Conservation (phyloP, 2,797 vertebrate genomes). For the Sternarchorhynchus goeldii region DNA sequence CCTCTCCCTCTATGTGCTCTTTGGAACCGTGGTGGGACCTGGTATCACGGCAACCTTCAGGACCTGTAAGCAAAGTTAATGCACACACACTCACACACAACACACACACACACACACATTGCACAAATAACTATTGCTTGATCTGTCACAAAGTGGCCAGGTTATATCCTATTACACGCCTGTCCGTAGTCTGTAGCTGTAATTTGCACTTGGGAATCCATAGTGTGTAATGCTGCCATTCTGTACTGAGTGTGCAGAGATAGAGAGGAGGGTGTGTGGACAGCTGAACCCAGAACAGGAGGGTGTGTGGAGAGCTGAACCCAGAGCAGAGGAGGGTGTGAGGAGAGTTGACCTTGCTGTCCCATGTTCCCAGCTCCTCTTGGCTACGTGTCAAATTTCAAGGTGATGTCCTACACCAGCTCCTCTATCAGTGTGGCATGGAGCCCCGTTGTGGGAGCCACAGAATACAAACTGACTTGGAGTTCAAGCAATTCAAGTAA, state of each 20-base stretch:
- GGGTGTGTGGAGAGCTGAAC: neutral
- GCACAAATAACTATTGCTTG: neutral
- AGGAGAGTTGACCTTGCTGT: neutral
- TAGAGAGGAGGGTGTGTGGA: neutral
- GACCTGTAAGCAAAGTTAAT: conserved; percentile 78
- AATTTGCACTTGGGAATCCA: no score
- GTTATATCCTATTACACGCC: no score
- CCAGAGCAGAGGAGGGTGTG: neutral
- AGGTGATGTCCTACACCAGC: conserved; percentile 80
- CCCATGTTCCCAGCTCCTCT: conserved; percentile 73
- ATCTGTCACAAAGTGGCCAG: neutral
- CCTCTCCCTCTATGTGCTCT: conserved; percentile 86
- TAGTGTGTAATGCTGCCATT: no score
- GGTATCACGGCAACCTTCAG: conserved; percentile 84
- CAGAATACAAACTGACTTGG: conserved; percentile 87
- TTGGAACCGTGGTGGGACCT: conserved; percentile 81
- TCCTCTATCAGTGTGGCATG: conserved; percentile 81
- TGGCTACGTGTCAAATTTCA: conserved; percentile 86
- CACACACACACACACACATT: neutral
- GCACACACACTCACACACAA: neutral
- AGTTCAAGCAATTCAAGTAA: conserved; percentile 72
- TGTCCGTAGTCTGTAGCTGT: no score
- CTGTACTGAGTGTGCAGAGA: neutral
- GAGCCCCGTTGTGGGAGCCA: conserved; percentile 82
- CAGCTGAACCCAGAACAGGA: conserved; percentile 11